Conservation (phyloP, 2,113 vertebrate genomes). For the Crypturellus undulatus region DNA sequence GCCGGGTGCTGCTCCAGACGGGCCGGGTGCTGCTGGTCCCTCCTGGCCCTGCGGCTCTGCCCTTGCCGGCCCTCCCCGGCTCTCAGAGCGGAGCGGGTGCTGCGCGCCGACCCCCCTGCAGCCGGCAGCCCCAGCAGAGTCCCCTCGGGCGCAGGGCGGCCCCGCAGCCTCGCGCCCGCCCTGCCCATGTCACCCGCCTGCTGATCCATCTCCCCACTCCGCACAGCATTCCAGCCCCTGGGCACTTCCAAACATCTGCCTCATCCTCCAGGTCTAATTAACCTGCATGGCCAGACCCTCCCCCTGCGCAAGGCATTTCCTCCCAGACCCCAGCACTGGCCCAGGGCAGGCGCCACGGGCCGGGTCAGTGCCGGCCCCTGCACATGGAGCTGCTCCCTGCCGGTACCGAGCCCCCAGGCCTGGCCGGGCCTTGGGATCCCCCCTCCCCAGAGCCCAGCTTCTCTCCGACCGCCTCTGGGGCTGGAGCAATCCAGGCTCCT, state of each 20-base stretch:
- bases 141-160: not conserved
- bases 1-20: no score
- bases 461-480: not conserved
- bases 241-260: slow-evolving; percentile 53
- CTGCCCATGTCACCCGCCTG: not conserved
- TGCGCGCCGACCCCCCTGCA: no score
- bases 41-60: no score
- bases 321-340: not conserved
- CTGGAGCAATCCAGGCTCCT: not conserved
- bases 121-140: not conserved
- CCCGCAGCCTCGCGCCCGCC: not conserved
- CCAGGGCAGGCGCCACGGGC: not conserved
- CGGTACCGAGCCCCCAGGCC: not conserved
- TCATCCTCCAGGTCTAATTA: slow-evolving; percentile 49
- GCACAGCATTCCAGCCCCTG: slow-evolving; percentile 60
- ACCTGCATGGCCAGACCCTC: slow-evolving; percentile 24
- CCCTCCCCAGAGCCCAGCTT: not conserved
- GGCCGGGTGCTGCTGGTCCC: no score
- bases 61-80: no score
- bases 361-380: not conserved
- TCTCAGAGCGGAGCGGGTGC: no score
- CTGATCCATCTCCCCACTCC: slow-evolving; percentile 50
- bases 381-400: not conserved
- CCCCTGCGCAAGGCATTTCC: slow-evolving; percentile 32
- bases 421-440: not conserved